phyloP scores from a whole-genome alignment of 2,113 vertebrate species.

The Ornithorhynchus anatinus region DNA sequence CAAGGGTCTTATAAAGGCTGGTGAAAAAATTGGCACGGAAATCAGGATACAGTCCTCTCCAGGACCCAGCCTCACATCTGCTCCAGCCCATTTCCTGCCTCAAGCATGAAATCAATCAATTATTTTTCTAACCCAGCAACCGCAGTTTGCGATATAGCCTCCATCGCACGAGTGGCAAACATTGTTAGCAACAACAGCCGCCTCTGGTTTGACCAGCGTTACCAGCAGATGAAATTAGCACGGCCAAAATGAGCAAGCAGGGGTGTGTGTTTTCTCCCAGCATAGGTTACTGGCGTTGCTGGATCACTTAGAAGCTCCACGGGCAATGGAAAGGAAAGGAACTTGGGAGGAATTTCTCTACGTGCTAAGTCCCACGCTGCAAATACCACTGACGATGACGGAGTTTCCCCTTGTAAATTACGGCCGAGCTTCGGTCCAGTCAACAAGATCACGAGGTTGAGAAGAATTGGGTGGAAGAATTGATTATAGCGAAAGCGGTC shows the following conservation, averaged over 20 bases:
- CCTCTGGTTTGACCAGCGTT: slow-evolving; percentile 15
- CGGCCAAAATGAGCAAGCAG: rapidly evolving
- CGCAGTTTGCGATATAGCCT: slow-evolving; percentile 30
- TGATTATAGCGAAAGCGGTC: too few relatives aligned
- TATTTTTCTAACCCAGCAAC: slow-evolving; percentile 31
- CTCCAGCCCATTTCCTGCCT: slow-evolving; percentile 30
- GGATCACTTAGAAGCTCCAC: rapidly evolving
- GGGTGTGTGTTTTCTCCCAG: background rate
- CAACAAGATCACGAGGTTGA: too few relatives aligned
- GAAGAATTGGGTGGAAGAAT: too few relatives aligned
- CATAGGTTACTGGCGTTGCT: background rate
- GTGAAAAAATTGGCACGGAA: slow-evolving; percentile 39
- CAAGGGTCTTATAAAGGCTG: too few relatives aligned
- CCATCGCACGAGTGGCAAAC: slow-evolving; percentile 25
- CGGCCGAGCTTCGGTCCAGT: too few relatives aligned
- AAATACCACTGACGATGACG: too few relatives aligned
- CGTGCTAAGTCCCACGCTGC: too few relatives aligned
- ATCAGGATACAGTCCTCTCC: slow-evolving; percentile 4
- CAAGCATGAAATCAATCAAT: slow-evolving; percentile 36
- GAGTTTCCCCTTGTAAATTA: too few relatives aligned
- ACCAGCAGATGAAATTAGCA: slow-evolving; percentile 9
- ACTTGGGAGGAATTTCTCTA: too few relatives aligned
- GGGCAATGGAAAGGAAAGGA: background rate
- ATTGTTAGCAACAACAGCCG: slow-evolving; percentile 1
- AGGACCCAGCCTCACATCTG: slow-evolving; percentile 29